Evolutionary conservation across 2,113 vertebrate species (phyloP).

Genomic region (Andinoacara biseriatus): DNA sequence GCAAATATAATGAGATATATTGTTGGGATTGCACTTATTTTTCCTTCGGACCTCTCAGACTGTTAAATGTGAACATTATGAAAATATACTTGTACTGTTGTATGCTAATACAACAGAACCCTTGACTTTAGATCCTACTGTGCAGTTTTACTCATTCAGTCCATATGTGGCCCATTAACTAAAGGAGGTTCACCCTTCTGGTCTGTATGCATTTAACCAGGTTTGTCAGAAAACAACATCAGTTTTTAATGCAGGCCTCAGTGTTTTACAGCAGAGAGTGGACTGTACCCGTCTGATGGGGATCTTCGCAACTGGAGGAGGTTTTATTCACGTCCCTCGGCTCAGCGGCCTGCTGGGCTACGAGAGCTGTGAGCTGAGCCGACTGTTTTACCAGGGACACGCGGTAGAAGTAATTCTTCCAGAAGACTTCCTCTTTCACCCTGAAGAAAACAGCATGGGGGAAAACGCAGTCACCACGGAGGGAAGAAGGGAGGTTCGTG

Average conservation of each 20-base stretch:
- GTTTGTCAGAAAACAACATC: background rate
- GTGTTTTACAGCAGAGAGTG: background rate
- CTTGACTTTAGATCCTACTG: background rate
- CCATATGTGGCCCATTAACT: background rate
- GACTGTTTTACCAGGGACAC: constrained; percentile 67
- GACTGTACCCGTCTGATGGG: constrained; percentile 35
- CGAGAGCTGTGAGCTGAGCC: constrained; percentile 57
- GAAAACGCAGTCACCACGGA: background rate
- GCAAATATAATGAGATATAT: background rate
- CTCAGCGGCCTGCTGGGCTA: constrained; percentile 43
- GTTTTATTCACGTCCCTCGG: background rate
- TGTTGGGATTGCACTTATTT: too few relatives aligned
- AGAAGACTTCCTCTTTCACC: constrained; percentile 66
- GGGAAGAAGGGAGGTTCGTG: background rate
- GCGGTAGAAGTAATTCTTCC: constrained; percentile 70
- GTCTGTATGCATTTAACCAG: too few relatives aligned
- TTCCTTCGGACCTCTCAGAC: background rate
- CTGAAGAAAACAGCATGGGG: constrained; percentile 20
- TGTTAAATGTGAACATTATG: background rate
- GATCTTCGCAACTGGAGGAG: background rate
- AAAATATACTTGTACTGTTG: too few relatives aligned
- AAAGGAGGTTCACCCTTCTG: fast-evolving
- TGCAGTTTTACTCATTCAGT: background rate
- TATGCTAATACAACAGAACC: too few relatives aligned
- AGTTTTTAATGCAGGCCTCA: background rate